Conservation (phyloP, 2,888 invertebrate genomes). For the Siphonodentalium dalli region DNA sequence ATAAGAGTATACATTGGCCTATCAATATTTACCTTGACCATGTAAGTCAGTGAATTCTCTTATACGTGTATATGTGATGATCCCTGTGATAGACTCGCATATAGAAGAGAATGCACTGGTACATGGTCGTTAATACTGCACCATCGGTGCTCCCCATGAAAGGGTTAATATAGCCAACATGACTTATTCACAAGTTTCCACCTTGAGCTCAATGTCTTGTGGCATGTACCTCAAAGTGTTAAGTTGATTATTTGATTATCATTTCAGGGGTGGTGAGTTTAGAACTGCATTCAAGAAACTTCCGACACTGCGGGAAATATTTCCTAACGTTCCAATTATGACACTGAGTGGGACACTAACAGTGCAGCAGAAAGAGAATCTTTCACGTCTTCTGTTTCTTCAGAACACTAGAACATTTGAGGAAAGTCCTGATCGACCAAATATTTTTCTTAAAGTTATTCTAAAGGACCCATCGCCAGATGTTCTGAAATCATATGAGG, state of each 20-base stretch:
- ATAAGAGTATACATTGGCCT: too few species aligned
- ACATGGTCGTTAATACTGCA: too few species aligned
- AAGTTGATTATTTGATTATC: not conserved
- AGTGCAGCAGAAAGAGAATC: slow-evolving; percentile 2
- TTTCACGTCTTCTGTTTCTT: slow-evolving; percentile 8
- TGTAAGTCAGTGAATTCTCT: too few species aligned
- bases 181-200: too few species aligned
- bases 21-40: too few species aligned
- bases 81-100: too few species aligned
- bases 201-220: too few species aligned
- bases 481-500: slow-evolving; percentile 19
- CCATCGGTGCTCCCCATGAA: too few species aligned
- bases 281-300: slow-evolving; percentile 17
- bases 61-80: too few species aligned
- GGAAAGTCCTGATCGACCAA: slow-evolving; percentile 18
- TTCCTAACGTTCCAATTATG: slow-evolving; percentile 12
- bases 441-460: slow-evolving; percentile 10
- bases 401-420: slow-evolving; percentile 1
- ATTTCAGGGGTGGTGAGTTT: slow-evolving; percentile 18
- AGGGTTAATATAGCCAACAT: too few species aligned
- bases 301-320: slow-evolving; percentile 9
- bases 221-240: too few species aligned
- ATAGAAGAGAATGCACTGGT: too few species aligned
- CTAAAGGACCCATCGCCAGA: slow-evolving; percentile 3
- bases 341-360: slow-evolving; percentile 19